Conservation (phyloP, 1,140 invertebrate genomes). For the Drosophila hydei region DNA sequence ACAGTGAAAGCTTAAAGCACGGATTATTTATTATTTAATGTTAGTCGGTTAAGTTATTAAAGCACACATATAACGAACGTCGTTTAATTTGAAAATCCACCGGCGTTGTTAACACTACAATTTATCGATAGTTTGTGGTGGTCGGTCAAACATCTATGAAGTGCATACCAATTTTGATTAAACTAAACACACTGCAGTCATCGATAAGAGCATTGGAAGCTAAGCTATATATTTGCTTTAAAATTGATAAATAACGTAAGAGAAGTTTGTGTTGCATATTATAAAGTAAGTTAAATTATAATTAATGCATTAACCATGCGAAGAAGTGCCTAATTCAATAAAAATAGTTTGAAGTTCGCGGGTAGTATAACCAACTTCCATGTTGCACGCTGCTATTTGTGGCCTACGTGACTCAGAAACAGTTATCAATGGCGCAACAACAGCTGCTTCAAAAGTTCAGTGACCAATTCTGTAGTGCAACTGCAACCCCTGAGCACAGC, state of each 20-base stretch:
- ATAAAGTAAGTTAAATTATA: background rate
- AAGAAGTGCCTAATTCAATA: background rate
- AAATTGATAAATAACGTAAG: constrained; percentile 12
- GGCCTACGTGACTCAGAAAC: constrained; percentile 82
- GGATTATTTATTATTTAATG: constrained; percentile 1
- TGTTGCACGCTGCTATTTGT: constrained; percentile 65
- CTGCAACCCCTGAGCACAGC: constrained; percentile 34
- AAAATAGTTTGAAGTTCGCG: constrained; percentile 27
- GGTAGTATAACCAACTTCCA: constrained; percentile 22
- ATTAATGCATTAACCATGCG: background rate
- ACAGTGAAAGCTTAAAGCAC: constrained; percentile 59
- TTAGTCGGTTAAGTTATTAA: constrained; percentile 11
- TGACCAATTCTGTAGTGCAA: constrained; percentile 65
- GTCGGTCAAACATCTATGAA: background rate
- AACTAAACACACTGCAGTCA: constrained; percentile 11
- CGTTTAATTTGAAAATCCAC: background rate
- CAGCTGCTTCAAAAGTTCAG: constrained; percentile 68
- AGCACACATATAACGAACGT: background rate
- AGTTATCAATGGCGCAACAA: constrained; percentile 80
- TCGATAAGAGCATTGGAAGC: constrained; percentile 5
- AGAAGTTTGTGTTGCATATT: background rate
- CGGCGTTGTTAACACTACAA: constrained; percentile 8
- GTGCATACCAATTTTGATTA: background rate
- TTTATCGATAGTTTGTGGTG: constrained; percentile 15
- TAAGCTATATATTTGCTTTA: constrained; percentile 16